Evolutionary conservation across 1,140 invertebrate genomes (phyloP), one percentile per base, ranked within the genome.

Genomic region (Lucilia cuprina): DNA sequence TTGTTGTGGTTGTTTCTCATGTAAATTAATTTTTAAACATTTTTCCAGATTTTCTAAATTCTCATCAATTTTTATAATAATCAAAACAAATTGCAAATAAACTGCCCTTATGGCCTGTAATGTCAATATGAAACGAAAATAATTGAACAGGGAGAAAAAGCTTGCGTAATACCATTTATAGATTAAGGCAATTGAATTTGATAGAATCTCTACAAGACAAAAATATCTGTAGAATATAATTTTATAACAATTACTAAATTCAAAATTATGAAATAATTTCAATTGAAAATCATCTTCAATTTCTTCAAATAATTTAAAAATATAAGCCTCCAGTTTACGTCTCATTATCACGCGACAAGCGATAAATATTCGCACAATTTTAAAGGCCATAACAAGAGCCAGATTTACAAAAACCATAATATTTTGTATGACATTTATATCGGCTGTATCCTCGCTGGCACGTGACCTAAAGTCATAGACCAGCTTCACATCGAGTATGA

Each of bases 221-320:
- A 35, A 77, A 41, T 77, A 77, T 13, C 30, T 41, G 41, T 77
- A 25, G n/a, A 34, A 77, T 2, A 77, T 12, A 35, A 8, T 35
- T 9, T 14, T 17, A 60, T n/a, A 60, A 14, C n/a, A 60, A 17
- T 60, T 60, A 60, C 55, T 70, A 1, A 10, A 21, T 12, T 70
- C 65, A 2, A 14, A 60, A 25, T 70, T 10, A 9, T 70, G 19
- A 25, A 70, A 70, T 70, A 70, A 70, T 70, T 70, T 70, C n/a
- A 70, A 21, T 47, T 82, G 82, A 41, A 82, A 65, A 47, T 83
- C 30, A 74, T 83, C 65, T 14, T 83, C 82, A 17, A 74, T 83
- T 21, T 83, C 34, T n/a, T 47, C 19, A 5, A 83, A 13, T 19
- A 25, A n/a, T 14, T 47, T 7, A 3, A 10, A 34, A 41, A 83